A percentile compares a stretch with the other conserved stretches of the same genome.
Evolutionary conservation across 2,113 vertebrate species (phyloP).

Genomic region (Zootoca vivipara): DNA sequence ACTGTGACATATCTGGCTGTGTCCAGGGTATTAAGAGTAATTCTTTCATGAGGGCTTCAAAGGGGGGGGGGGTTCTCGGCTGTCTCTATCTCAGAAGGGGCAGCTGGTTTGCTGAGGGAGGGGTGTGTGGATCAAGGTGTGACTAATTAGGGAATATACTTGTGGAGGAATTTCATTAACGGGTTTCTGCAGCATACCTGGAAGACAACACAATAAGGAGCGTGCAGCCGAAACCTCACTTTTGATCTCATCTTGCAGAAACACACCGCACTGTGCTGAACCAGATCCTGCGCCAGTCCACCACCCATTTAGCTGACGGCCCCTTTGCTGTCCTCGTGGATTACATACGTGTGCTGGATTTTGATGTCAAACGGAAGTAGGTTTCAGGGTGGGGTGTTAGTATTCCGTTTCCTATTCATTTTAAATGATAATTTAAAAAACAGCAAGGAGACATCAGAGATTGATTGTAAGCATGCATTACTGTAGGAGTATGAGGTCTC

Average conservation of each 20-base stretch:
- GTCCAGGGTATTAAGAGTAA: background rate
- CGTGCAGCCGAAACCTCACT: background rate
- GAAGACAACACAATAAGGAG: background rate
- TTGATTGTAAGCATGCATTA: background rate
- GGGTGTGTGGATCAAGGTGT: background rate
- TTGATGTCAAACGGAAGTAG: constrained; percentile 95
- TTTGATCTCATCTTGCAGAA: constrained; percentile 70
- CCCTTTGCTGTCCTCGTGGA: constrained; percentile 96
- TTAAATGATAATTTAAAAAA: background rate
- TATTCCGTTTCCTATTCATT: background rate
- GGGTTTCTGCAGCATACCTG: background rate
- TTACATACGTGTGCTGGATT: constrained; percentile 94
- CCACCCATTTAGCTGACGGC: constrained; percentile 92
- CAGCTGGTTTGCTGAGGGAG: background rate
- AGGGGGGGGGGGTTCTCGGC: background rate
- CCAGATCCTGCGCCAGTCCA: constrained; percentile 94
- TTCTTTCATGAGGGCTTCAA: background rate
- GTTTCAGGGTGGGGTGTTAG: constrained; percentile 19
- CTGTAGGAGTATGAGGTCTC: too few species aligned
- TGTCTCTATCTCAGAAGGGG: background rate
- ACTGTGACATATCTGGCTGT: too few species aligned
- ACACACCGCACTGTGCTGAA: constrained; percentile 95
- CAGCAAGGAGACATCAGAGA: background rate
- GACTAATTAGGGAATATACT: background rate
- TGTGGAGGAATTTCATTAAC: background rate